Conservation (phyloP, 2,797 vertebrate genomes). For the Arrhamphus sclerolepis region DNA sequence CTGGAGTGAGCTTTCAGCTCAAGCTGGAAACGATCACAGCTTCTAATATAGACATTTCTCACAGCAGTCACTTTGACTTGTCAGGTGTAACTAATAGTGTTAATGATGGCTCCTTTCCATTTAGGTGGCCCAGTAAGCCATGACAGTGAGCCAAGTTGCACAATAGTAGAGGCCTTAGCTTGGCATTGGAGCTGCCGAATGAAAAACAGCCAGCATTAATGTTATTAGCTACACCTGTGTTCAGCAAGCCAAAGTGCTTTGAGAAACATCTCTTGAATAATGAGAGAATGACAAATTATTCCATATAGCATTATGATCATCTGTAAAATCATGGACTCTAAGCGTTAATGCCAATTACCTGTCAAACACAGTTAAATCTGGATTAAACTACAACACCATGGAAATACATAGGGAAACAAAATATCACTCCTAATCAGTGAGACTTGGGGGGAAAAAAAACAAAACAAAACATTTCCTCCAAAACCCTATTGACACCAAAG, state of each 20-base stretch:
- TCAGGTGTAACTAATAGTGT: slow-evolving; percentile 66
- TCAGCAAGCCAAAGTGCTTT: slow-evolving; percentile 21
- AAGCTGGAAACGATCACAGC: slow-evolving; percentile 36
- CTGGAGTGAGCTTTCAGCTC: slow-evolving; percentile 17
- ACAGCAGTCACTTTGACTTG: slow-evolving; percentile 51
- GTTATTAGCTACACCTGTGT: slow-evolving; percentile 42
- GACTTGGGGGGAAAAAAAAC: not conserved
- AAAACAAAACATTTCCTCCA: slow-evolving; percentile 37
- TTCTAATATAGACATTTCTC: slow-evolving; percentile 60
- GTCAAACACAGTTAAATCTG: slow-evolving; percentile 36
- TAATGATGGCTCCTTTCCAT: slow-evolving; percentile 54
- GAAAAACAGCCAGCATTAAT: slow-evolving; percentile 44
- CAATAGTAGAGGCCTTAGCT: slow-evolving; percentile 41
- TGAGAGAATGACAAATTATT: slow-evolving; percentile 23
- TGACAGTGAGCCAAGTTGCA: slow-evolving; percentile 48
- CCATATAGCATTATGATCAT: slow-evolving; percentile 3
- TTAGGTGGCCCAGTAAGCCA: slow-evolving; percentile 55
- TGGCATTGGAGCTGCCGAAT: slow-evolving; percentile 42
- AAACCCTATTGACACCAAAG: slow-evolving; percentile 33
- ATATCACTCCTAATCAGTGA: slow-evolving; percentile 33
- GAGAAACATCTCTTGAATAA: slow-evolving; percentile 34
- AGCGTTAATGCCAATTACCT: slow-evolving; percentile 22
- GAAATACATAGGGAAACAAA: slow-evolving; percentile 29
- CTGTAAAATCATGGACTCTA: slow-evolving; percentile 35
- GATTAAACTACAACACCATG: slow-evolving; percentile 34